Evolutionary conservation across 2,888 invertebrate species (phyloP).

Genomic region (Anaspis maculata): DNA sequence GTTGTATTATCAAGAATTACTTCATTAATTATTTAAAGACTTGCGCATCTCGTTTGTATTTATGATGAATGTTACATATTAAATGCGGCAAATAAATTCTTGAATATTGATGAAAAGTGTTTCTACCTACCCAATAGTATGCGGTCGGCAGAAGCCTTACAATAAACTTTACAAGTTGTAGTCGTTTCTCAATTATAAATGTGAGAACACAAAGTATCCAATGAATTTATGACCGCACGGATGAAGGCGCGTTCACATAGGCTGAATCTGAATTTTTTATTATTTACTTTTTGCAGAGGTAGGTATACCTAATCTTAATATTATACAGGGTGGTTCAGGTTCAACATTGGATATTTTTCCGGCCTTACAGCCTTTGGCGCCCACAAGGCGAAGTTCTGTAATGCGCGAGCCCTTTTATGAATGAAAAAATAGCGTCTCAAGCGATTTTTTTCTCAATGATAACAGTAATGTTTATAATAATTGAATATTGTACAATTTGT

Average conservation of each 20-base stretch:
- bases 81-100: slow-evolving; percentile 28
- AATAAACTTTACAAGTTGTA: slow-evolving; percentile 38
- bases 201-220: slow-evolving; percentile 33
- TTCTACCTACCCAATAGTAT: slow-evolving; percentile 20
- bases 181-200: slow-evolving; percentile 38
- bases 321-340: no score
- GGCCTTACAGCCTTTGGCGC: no score
- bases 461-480: no score
- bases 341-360: no score
- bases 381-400: no score
- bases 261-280: no score
- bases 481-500: no score
- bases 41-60: slow-evolving; percentile 13
- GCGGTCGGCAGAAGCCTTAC: slow-evolving; percentile 36
- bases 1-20: slow-evolving; percentile 16
- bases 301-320: no score
- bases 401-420: no score
- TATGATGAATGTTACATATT: slow-evolving; percentile 25
- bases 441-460: no score
- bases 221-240: slow-evolving; percentile 24
- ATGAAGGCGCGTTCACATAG: slow-evolving; percentile 25
- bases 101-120: slow-evolving; percentile 32
- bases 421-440: no score
- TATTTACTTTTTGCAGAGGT: no score
- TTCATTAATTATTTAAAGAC: slow-evolving; percentile 19